A percentile compares a stretch with the other conserved stretches of the same genome.
phyloP scores from a whole-genome alignment of 2,113 vertebrate species.

The Glaucomys volans region DNA sequence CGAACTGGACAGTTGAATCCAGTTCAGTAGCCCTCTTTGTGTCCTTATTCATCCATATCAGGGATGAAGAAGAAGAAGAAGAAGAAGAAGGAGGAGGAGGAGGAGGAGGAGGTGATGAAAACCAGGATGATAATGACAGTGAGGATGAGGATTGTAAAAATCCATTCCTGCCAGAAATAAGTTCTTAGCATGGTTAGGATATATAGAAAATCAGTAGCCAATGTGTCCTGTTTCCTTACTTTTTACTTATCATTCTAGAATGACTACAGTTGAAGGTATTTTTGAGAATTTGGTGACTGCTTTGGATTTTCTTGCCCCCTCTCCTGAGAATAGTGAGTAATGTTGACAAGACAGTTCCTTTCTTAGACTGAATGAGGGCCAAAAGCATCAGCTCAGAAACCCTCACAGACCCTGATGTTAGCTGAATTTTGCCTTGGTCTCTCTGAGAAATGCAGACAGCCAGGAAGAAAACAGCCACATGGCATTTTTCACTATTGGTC shows the following conservation, averaged over 20 bases:
- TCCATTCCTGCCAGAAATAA: background rate
- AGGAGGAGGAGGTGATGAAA: background rate
- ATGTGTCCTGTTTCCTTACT: background rate
- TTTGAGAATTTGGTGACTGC: slow-evolving; percentile 26
- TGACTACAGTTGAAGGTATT: background rate
- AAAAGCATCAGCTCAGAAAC: background rate
- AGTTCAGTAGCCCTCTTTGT: background rate
- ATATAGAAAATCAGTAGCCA: background rate
- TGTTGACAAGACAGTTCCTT: slow-evolving; percentile 9
- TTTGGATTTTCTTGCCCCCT: background rate
- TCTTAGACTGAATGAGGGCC: background rate
- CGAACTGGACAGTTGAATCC: background rate
- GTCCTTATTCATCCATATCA: background rate
- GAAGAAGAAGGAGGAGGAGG: background rate
- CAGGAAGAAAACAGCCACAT: background rate
- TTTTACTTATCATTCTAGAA: background rate
- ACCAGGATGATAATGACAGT: background rate
- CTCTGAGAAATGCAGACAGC: background rate
- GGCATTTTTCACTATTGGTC: background rate
- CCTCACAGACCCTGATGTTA: background rate
- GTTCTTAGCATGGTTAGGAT: background rate
- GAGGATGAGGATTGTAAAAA: background rate
- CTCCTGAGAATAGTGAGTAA: background rate
- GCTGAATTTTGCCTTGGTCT: background rate
- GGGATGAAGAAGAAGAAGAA: background rate